phyloP scores from a whole-genome alignment of 2,797 vertebrate species.

The Pangasius sanitwongsei region DNA sequence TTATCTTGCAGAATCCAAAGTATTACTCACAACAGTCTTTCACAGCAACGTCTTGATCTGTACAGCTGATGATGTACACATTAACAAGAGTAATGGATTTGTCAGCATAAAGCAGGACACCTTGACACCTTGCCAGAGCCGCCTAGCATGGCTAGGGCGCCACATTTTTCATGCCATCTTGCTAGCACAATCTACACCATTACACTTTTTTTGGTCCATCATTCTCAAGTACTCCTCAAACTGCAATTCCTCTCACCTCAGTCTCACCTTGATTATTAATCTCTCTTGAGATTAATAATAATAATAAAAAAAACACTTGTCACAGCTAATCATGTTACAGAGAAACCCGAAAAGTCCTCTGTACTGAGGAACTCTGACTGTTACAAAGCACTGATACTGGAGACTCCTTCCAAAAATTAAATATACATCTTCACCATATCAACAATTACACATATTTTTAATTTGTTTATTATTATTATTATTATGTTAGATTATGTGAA shows the following conservation, averaged over 20 bases:
- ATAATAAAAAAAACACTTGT: neutral
- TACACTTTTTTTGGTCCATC: neutral
- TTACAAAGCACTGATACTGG: neutral
- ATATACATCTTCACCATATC: neutral
- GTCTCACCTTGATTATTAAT: neutral
- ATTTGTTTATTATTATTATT: neutral
- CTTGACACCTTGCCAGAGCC: neutral
- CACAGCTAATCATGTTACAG: neutral
- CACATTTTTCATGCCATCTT: neutral
- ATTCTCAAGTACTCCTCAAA: neutral
- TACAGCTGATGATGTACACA: conserved; percentile 16
- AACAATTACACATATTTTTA: neutral
- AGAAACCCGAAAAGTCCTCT: neutral
- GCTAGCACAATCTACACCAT: neutral
- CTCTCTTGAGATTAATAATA: neutral
- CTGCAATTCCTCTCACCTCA: neutral
- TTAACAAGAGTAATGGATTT: conserved; percentile 12
- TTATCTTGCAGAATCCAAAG: neutral
- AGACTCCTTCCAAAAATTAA: neutral
- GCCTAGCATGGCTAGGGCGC: neutral
- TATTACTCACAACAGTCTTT: neutral
- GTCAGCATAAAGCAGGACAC: neutral
- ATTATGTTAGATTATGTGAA: neutral
- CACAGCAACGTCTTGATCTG: neutral
- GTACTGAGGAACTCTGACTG: neutral